Conservation (phyloP, 2,888 invertebrate genomes). For the Drosophila koepferae region DNA sequence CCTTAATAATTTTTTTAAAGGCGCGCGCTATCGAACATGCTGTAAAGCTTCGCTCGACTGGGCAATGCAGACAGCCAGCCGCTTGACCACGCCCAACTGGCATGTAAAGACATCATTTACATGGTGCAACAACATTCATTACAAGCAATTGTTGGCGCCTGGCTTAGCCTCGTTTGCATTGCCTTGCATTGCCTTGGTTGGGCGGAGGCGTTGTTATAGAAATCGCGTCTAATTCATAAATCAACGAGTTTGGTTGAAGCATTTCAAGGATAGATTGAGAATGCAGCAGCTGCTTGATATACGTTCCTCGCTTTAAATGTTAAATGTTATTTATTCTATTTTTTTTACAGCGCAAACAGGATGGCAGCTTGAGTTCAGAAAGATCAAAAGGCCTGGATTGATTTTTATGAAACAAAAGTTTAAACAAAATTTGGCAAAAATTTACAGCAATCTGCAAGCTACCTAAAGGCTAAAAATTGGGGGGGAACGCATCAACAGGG, state of each 20-base stretch:
- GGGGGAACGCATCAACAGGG: too few species aligned
- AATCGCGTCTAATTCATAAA: constrained; percentile 31
- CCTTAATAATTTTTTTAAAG: background rate
- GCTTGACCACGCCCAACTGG: constrained; percentile 28
- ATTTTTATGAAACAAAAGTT: background rate
- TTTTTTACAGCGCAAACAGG: background rate
- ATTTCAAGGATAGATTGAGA: background rate
- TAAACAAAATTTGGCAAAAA: background rate
- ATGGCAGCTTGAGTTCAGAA: background rate
- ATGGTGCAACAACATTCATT: constrained; percentile 53
- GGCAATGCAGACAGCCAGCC: constrained; percentile 2
- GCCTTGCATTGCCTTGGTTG: background rate
- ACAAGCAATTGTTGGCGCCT: constrained; percentile 19
- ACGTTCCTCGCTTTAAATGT: background rate
- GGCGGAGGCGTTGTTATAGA: background rate
- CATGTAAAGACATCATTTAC: constrained; percentile 48
- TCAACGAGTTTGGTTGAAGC: constrained; percentile 9
- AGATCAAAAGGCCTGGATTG: background rate
- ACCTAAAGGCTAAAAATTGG: too few species aligned
- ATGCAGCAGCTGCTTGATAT: background rate
- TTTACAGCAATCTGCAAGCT: background rate
- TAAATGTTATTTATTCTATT: too few species aligned
- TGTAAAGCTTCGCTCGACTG: background rate
- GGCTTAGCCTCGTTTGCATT: background rate
- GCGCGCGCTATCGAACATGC: too few species aligned